Base-by-base conservation (phyloP, 2,797 vertebrate genomes). In the Pseudochirops corinnae region DNA sequence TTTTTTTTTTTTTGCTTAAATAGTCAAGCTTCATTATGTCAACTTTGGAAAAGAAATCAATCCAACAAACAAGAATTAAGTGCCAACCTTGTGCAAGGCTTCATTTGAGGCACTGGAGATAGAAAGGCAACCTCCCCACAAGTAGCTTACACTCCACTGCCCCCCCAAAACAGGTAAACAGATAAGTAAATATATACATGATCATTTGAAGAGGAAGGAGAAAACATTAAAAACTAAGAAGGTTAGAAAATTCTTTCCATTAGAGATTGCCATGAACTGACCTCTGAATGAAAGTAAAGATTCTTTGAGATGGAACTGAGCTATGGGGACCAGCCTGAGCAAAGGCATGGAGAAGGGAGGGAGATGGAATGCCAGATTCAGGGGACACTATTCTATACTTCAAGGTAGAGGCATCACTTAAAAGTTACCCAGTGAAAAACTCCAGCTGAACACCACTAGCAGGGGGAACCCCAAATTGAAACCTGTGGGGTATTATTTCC, bases 31-130 rank as follows among this genome's bases (percentile, higher is more conserved):
- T 93, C 87, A 53, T 91, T 46, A 46, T 31, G 50, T 7, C 55
- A 55, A 93, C 62, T 96, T 92, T 62, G 56, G 39, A 46, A n/a
- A 92, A 74, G 87, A 50, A 94, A 94, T 90, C 82, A 28, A 93
- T 46, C 39, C 74, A 46, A 46, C 3, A 82, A 31, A 9, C 39
- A 82, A 24, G 2, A 46, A 26, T 82, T 46, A 46, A 82, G 74
- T 9, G 46, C 21, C 74, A 46, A 46, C 21, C 5, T 21, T 46
- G 2, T 82, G 74, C 39, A 82, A 46, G 21, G 2, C 1, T 16
- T 67, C 33, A 39, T 39, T 74, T n/a, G 7, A 74, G n/a, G n/a
- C 67, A 26, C 1, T 82, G 74, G 39, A 24, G 1, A 93, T 0
- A 46, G 56, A 87, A 91, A 92, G 52, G 94, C 92, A 39, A 92